These are phyloP conservation scores for Hedya salicella DNA, from an alignment of 2,888 invertebrate species.

Conservation along the genomic window DNA sequence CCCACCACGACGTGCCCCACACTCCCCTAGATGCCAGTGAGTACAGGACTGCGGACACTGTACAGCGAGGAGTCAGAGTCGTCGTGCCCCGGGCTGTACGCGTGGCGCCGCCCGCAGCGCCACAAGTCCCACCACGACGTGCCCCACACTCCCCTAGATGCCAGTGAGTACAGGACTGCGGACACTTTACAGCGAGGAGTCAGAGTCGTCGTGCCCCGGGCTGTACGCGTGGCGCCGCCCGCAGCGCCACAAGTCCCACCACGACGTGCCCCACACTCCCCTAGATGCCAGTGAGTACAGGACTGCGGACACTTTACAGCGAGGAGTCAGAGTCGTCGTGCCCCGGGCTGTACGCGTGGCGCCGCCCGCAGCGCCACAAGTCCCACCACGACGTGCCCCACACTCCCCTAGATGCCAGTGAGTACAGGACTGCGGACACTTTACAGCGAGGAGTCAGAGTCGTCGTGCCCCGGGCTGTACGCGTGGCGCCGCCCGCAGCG, in stretches of 20 bases:
- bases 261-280: slow-evolving; percentile 57
- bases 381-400: slow-evolving; percentile 65
- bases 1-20: slow-evolving; percentile 63
- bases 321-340: slow-evolving; percentile 75
- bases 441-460: slow-evolving; percentile 73
- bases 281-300: slow-evolving; percentile 59
- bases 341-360: slow-evolving; percentile 74
- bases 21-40: slow-evolving; percentile 58
- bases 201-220: slow-evolving; percentile 75
- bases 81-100: slow-evolving; percentile 74
- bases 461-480: slow-evolving; percentile 74
- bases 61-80: slow-evolving; percentile 71
- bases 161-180: slow-evolving; percentile 60
- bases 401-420: slow-evolving; percentile 58
- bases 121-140: slow-evolving; percentile 68
- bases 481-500: slow-evolving; percentile 74
- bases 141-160: slow-evolving; percentile 54
- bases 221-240: slow-evolving; percentile 74
- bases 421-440: too few relatives aligned
- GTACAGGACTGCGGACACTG: too few relatives aligned
- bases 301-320: too few relatives aligned
- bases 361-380: slow-evolving; percentile 66
- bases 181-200: slow-evolving; percentile 71
- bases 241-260: slow-evolving; percentile 67
- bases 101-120: slow-evolving; percentile 72